A percentile compares a stretch with the other conserved stretches of the same genome.
Evolutionary conservation across 1,140 invertebrate genomes (phyloP).

Genomic region (Penaeus vannamei): DNA sequence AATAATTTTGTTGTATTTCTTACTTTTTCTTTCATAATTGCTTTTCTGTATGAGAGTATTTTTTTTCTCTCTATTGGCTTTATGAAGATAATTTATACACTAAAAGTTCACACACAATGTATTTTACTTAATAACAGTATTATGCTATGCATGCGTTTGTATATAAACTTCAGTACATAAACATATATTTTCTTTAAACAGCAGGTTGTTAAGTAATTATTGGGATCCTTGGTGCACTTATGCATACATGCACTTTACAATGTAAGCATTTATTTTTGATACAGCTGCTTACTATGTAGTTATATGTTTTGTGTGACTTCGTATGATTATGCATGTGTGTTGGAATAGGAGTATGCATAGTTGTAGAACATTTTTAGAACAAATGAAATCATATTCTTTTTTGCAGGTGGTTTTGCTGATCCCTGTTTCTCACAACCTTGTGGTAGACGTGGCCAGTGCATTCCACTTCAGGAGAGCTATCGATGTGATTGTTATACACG

Average conservation of each 20-base stretch:
- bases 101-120: too few relatives aligned
- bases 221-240: neutral
- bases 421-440: conserved; percentile 85
- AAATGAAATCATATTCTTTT: neutral
- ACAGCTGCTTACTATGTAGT: neutral
- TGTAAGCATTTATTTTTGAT: neutral
- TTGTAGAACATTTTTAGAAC: neutral
- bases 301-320: neutral
- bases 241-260: neutral
- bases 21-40: neutral
- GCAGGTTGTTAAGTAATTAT: neutral
- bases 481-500: conserved; percentile 84
- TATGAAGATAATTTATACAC: neutral
- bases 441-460: conserved; percentile 84
- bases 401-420: conserved; percentile 68
- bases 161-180: conserved; percentile 14
- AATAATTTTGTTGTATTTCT: neutral
- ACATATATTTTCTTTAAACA: neutral
- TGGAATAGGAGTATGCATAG: neutral
- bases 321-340: neutral
- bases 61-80: too few relatives aligned
- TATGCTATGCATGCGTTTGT: neutral
- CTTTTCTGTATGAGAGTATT: too few relatives aligned
- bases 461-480: conserved; percentile 79
- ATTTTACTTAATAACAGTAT: too few relatives aligned